Conservation (phyloP, 2,113 vertebrate genomes). For the Protobothrops flavoviridis region DNA sequence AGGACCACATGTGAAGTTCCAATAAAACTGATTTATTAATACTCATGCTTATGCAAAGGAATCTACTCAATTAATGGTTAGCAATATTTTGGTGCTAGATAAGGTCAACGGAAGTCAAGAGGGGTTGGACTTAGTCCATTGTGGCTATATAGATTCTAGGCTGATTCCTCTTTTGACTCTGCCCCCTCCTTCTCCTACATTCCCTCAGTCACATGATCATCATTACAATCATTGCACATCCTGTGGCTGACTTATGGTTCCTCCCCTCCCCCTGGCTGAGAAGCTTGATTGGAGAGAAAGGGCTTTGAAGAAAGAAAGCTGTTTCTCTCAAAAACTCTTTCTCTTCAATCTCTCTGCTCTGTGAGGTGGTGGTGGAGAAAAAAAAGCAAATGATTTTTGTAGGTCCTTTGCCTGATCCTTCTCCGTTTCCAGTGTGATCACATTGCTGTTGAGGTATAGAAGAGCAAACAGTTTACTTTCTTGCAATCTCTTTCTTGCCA, state of each 20-base stretch:
- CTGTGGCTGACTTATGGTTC: background rate
- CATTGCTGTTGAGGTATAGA: background rate
- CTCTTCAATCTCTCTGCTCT: background rate
- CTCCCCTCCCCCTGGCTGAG: too few species aligned
- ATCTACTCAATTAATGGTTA: background rate
- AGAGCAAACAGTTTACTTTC: background rate
- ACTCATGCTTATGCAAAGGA: background rate
- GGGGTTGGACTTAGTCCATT: background rate
- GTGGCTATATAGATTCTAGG: background rate
- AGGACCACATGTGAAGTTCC: background rate
- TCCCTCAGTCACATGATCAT: background rate
- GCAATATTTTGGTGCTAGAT: background rate
- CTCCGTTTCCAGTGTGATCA: background rate
- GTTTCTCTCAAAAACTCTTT: background rate
- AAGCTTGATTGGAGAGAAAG: background rate
- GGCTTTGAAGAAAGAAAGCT: background rate
- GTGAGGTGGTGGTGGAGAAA: background rate
- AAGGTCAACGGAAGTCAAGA: background rate
- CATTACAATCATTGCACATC: background rate
- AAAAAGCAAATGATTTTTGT: background rate
- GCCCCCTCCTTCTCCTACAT: background rate
- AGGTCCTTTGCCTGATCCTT: background rate
- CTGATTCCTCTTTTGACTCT: background rate
- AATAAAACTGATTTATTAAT: background rate
- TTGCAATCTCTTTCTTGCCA: background rate